These are phyloP conservation scores for Labeo catla DNA, from an alignment of 2,113 vertebrate genomes.

Conservation along the genomic window DNA sequence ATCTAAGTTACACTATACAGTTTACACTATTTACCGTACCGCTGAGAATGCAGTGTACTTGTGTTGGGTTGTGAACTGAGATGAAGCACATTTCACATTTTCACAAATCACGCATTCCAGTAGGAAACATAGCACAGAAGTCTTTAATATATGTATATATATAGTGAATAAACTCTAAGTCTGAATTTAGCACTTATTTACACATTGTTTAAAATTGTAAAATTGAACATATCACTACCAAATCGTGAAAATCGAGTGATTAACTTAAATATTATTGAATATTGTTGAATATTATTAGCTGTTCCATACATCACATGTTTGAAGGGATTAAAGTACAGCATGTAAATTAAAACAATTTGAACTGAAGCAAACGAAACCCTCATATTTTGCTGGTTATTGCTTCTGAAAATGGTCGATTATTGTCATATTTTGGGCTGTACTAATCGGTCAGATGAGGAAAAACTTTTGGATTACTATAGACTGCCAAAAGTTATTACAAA, in stretches of 20 bases:
- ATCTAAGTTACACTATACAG: neutral
- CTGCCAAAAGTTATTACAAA: no score
- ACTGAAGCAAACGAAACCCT: no score
- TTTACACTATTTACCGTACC: neutral
- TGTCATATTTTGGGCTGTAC: no score
- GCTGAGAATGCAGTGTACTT: neutral
- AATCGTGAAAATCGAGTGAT: neutral
- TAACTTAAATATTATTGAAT: neutral
- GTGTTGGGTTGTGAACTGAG: no score
- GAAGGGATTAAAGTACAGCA: neutral
- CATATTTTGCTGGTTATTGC: no score
- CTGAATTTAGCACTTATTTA: neutral
- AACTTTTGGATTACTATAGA: no score
- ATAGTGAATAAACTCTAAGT: neutral
- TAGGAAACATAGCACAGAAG: no score
- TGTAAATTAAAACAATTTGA: neutral
- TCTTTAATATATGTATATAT: no score
- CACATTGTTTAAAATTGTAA: neutral
- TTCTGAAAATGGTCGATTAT: no score
- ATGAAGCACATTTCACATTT: no score
- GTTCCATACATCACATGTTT: neutral
- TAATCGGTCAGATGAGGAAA: no score
- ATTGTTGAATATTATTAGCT: neutral
- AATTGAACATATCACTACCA: neutral
- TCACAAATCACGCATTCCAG: no score